Evolutionary conservation across 2,888 invertebrate genomes (phyloP).

Genomic region (Nematopogon swammerdamellus): DNA sequence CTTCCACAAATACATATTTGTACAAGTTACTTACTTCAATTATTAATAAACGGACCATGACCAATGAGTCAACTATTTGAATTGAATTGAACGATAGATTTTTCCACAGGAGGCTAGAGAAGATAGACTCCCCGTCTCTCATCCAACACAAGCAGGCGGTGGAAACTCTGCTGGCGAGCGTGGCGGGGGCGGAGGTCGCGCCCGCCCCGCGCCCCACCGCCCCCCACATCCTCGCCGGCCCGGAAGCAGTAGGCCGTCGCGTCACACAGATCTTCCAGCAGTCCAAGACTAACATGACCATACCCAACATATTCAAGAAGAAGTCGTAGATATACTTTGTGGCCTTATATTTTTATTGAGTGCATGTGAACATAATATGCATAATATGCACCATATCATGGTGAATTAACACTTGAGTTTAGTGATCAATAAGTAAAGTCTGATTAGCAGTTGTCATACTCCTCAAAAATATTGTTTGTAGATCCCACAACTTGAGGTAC

Average conservation of each 20-base stretch:
- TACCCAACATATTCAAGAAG: conserved; percentile 50
- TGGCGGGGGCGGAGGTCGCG: conserved; percentile 12
- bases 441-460: too few relatives aligned
- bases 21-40: too few relatives aligned
- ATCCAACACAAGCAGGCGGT: conserved; percentile 36
- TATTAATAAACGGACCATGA: too few relatives aligned
- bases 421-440: too few relatives aligned
- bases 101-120: conserved; percentile 38
- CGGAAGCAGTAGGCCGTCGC: conserved; percentile 37
- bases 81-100: too few relatives aligned
- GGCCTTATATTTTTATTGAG: neutral
- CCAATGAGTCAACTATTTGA: too few relatives aligned
- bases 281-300: conserved; percentile 42
- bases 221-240: conserved; percentile 33
- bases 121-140: conserved; percentile 28
- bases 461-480: too few relatives aligned
- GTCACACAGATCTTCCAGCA: conserved; percentile 50
- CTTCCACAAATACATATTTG: too few relatives aligned
- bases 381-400: too few relatives aligned
- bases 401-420: too few relatives aligned
- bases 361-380: too few relatives aligned
- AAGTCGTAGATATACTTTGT: conserved; percentile 39
- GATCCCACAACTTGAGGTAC: too few relatives aligned
- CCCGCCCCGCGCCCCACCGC: conserved; percentile 9
- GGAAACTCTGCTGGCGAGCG: conserved; percentile 36